These are phyloP conservation scores for Heterocephalus glaber DNA, from an alignment of 2,113 vertebrate species.

Conservation along the genomic window DNA sequence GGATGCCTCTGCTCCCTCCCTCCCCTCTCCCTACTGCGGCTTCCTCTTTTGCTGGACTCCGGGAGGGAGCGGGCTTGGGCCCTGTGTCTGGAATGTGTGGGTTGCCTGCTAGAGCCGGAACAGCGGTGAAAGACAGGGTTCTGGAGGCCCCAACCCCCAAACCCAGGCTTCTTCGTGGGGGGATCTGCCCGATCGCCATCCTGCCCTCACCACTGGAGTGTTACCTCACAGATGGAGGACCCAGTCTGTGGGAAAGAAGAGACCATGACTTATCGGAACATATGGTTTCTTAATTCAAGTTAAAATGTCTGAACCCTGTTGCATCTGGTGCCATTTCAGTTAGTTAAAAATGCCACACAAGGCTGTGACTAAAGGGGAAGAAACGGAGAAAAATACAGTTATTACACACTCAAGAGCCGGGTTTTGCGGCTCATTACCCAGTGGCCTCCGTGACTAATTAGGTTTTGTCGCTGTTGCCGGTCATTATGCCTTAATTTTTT, in stretches of 20 bases:
- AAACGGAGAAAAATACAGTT: conserved; percentile 98
- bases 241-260: conserved; percentile 92
- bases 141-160: conserved; percentile 12
- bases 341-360: conserved; percentile 98
- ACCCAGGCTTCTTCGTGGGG: conserved; percentile 50
- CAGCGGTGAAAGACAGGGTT: neutral
- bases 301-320: conserved; percentile 93
- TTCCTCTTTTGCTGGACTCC: neutral
- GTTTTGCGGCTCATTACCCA: conserved; percentile 99
- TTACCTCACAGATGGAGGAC: conserved; percentile 89
- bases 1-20: neutral
- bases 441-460: conserved; percentile 98
- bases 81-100: neutral
- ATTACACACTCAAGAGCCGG: conserved; percentile 97
- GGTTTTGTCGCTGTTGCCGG: conserved; percentile 95
- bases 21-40: neutral
- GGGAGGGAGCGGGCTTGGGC: neutral
- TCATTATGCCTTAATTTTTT: conserved; percentile 99
- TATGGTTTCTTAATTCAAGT: conserved; percentile 95
- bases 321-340: conserved; percentile 97
- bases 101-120: accelerated
- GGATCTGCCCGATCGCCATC: conserved; percentile 80
- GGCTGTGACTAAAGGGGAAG: conserved; percentile 97
- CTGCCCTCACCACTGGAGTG: conserved; percentile 79
- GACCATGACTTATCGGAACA: conserved; percentile 95